Evolutionary conservation across 2,888 invertebrate species (phyloP).

Genomic region (Nomada ferruginata): DNA sequence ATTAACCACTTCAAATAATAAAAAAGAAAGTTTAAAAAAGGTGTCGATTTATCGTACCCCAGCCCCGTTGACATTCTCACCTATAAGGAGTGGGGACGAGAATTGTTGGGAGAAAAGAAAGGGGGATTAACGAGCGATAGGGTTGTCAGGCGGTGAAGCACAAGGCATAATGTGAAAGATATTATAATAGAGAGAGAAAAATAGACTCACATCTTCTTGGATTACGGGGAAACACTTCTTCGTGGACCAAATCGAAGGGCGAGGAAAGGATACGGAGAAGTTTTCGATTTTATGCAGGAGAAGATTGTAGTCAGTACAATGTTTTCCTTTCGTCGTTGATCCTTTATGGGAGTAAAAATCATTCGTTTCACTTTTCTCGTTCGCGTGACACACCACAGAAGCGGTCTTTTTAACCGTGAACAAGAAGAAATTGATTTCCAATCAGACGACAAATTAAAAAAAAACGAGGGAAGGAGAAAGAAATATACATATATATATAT

Average conservation of each 20-base stretch:
- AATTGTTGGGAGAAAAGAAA: conserved; percentile 1
- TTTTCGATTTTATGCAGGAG: conserved; percentile 44
- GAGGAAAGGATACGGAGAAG: conserved; percentile 49
- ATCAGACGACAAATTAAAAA: background rate
- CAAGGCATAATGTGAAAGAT: conserved; percentile 10
- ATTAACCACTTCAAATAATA: conserved; percentile 10
- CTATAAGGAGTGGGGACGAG: conserved; percentile 1
- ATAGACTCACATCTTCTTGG: conserved; percentile 35
- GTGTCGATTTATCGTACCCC: conserved; percentile 22
- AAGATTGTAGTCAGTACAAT: background rate
- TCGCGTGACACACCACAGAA: conserved; percentile 32
- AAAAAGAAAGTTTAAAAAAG: background rate
- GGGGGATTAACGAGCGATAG: background rate
- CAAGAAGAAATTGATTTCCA: conserved; percentile 9
- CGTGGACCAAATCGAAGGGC: conserved; percentile 53
- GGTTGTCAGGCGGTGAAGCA: background rate
- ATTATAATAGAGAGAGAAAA: conserved; percentile 39
- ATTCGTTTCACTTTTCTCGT: conserved; percentile 51
- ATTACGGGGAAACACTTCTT: conserved; percentile 39
- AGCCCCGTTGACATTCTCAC: background rate
- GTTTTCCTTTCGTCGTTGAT: background rate
- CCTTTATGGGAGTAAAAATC: no score
- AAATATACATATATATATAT: background rate
- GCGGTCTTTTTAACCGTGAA: conserved; percentile 24
- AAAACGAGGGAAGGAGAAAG: background rate